Conservation (phyloP, 2,888 invertebrate genomes). For the Scelioninae gen. 1 region DNA sequence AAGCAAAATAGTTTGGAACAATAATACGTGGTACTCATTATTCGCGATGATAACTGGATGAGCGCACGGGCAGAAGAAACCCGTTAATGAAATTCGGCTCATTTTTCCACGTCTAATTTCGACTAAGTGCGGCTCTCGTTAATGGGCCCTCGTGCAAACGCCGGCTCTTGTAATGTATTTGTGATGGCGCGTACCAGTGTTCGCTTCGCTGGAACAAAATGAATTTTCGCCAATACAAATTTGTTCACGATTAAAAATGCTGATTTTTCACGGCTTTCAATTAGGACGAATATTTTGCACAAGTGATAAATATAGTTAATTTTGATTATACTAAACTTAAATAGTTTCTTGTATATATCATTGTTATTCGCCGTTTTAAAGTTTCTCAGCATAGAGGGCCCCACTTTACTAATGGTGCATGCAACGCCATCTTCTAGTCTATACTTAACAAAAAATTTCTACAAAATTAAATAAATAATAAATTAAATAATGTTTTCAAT, state of each 20-base stretch:
- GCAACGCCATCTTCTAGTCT: no score
- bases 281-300: neutral
- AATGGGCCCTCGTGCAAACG: slow-evolving; percentile 45
- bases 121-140: slow-evolving; percentile 57
- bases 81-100: slow-evolving; percentile 61
- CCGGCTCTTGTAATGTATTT: slow-evolving; percentile 47
- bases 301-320: neutral
- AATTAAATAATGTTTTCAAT: no score
- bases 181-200: slow-evolving; percentile 27
- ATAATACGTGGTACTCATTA: slow-evolving; percentile 29
- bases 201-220: slow-evolving; percentile 29
- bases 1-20: slow-evolving; percentile 16
- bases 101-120: slow-evolving; percentile 64
- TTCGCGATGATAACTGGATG: slow-evolving; percentile 51
- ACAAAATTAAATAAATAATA: no score
- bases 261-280: slow-evolving; percentile 19
- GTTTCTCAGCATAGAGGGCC: no score
- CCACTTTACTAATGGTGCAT: no score
- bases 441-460: no score
- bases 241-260: slow-evolving; percentile 41
- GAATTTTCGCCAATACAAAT: slow-evolving; percentile 40
- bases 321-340: no score
- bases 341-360: no score
- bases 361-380: no score
- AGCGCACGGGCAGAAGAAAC: slow-evolving; percentile 16